These are phyloP conservation scores for Drosophila recens DNA, from an alignment of 2,888 invertebrate genomes.

Conservation along the genomic window DNA sequence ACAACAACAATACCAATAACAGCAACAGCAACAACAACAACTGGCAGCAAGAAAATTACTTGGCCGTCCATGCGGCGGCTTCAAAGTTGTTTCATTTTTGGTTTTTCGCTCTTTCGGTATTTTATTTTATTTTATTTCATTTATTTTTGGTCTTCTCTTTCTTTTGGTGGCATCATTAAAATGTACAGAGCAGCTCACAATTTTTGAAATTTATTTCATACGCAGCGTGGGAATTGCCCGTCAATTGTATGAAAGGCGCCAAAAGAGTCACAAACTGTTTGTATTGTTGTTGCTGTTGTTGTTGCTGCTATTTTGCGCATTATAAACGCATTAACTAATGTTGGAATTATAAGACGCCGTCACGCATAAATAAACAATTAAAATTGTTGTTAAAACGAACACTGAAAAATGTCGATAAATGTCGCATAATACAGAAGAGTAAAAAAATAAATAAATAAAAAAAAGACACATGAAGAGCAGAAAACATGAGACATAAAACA, in stretches of 20 bases:
- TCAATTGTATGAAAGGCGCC: constrained; percentile 77
- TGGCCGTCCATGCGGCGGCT: constrained; percentile 70
- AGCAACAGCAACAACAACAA: constrained; percentile 5
- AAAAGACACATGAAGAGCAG: background rate
- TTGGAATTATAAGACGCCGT: constrained; percentile 49
- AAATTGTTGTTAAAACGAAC: constrained; percentile 33
- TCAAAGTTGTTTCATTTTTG: constrained; percentile 62
- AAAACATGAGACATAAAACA: constrained; percentile 44
- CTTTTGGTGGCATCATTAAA: constrained; percentile 75
- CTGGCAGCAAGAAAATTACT: constrained; percentile 65
- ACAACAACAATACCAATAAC: constrained; percentile 21
- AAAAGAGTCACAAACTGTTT: constrained; percentile 44
- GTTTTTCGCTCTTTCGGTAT: constrained; percentile 36
- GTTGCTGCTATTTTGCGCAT: constrained; percentile 58
- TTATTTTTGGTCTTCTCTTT: constrained; percentile 25
- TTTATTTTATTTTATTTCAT: constrained; percentile 14
- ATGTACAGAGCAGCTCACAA: constrained; percentile 75
- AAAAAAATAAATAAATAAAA: background rate
- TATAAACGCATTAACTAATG: constrained; percentile 78
- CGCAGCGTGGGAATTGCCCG: constrained; percentile 74
- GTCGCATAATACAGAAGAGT: constrained; percentile 34
- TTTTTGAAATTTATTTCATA: constrained; percentile 76
- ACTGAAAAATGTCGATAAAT: constrained; percentile 47
- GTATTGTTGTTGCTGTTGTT: constrained; percentile 5
- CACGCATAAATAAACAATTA: constrained; percentile 64